Evolutionary conservation across 2,113 vertebrate species (phyloP), one percentile per base, ranked within the genome.

Genomic region (Chaenogobius annularis): DNA sequence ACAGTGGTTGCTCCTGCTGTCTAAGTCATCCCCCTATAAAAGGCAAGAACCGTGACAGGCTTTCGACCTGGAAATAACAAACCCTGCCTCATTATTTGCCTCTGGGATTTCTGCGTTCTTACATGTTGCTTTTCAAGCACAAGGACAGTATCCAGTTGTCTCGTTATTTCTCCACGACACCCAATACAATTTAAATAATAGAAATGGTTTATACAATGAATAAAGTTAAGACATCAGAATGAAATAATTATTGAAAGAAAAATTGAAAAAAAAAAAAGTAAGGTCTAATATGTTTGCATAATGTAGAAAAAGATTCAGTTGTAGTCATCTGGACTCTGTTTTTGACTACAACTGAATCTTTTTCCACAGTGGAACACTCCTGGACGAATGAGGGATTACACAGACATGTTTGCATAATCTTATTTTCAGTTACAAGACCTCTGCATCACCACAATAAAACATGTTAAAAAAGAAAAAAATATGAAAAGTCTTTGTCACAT

Each of bases 41-140:
- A 66, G 43, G 17, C 61, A 63, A 40, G 43, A 13, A 14, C 40
- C 46, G 12, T 43, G n/a, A 44, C 40, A 66, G 43, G 64, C n/a
- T 46, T 47, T 22, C n/a, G 7, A 66, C 20, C 10, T 66, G 43
- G 26, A 66, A 66, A 47, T 66, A 43, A 65, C 19, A 22, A 66
- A 12, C 64, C 11, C 43, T 46, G 64, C 64, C 64, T 46, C 64
- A 66, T 65, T 65, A 65, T 66, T 47, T 66, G 64, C 43, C 6
- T 1, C 40, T 66, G 40, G 19, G 19, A 20, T 44, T 65, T 59
- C 35, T 61, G 5, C 7, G 17, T 23, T 23, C 7, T 23, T 66
- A 26, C 11, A 23, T 47, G 44, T 66, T 66, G 44, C 64, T 66
- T 43, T 43, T 20, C 40, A 64, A 43, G 26, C 7, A 64, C 40